Evolutionary conservation across 2,797 vertebrate species (phyloP).

Genomic region (Amblyopsis hoosieri): DNA sequence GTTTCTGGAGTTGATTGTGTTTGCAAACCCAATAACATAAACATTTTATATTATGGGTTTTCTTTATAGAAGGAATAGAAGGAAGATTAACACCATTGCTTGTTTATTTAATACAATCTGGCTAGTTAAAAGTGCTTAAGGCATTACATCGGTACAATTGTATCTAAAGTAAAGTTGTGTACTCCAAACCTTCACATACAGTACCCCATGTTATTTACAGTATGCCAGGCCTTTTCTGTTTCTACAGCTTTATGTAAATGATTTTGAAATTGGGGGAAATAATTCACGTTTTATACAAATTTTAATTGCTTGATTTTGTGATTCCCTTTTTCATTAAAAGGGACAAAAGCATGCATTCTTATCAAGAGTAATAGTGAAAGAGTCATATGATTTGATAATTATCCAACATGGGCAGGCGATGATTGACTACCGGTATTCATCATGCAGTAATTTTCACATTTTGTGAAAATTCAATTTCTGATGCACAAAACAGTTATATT

Average conservation of each 20-base stretch:
- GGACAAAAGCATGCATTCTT: background rate
- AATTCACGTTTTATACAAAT: no score
- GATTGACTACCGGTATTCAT: no score
- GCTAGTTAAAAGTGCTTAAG: background rate
- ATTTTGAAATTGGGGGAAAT: no score
- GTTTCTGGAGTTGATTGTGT: background rate
- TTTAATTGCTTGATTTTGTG: background rate
- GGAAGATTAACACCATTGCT: background rate
- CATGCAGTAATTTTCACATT: background rate
- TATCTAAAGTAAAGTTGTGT: no score
- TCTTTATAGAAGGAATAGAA: no score
- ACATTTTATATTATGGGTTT: background rate
- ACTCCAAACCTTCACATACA: no score
- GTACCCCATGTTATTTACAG: no score
- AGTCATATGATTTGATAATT: background rate
- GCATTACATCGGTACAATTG: background rate
- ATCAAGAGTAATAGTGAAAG: background rate
- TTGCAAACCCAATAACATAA: slow-evolving; percentile 6
- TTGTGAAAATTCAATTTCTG: slow-evolving; percentile 6
- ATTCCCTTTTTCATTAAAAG: background rate
- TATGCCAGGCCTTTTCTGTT: no score
- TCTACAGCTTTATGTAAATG: no score
- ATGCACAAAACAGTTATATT: slow-evolving; percentile 2
- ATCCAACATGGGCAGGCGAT: background rate
- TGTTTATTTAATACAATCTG: background rate